phyloP scores from a whole-genome alignment of 2,888 invertebrate species.

The Sycophila texana region DNA sequence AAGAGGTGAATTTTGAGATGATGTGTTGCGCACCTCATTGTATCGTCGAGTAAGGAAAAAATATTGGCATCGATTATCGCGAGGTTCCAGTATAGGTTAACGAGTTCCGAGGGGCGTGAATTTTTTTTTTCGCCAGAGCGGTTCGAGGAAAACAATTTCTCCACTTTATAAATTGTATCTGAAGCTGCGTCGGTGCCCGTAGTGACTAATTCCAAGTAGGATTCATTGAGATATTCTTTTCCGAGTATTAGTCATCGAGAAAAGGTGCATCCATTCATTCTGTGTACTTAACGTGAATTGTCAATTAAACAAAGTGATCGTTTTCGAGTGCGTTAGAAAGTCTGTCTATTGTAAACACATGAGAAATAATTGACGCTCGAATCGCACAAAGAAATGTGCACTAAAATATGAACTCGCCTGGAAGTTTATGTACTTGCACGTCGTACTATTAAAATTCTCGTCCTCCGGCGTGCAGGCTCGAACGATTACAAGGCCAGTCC shows the following conservation, averaged over 20 bases:
- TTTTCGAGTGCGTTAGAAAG: no score
- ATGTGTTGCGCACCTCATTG: not conserved
- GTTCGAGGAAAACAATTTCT: slow-evolving; percentile 36
- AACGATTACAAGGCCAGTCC: not conserved
- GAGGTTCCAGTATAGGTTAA: no score
- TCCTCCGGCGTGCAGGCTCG: no score
- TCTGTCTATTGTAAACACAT: no score
- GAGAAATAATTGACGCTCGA: not conserved
- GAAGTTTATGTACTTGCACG: not conserved
- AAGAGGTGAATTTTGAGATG: not conserved
- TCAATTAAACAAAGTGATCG: no score
- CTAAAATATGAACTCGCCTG: no score
- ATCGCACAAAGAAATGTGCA: not conserved
- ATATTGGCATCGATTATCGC: not conserved
- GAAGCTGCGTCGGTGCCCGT: not conserved
- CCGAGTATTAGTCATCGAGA: slow-evolving; percentile 40
- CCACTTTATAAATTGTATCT: slow-evolving; percentile 40
- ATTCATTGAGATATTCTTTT: slow-evolving; percentile 47
- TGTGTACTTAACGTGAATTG: no score
- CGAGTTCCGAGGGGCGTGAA: not conserved
- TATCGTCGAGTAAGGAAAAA: not conserved
- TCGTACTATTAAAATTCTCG: not conserved
- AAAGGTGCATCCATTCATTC: slow-evolving; percentile 6
- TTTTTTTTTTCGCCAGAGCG: not conserved
- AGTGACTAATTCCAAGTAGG: slow-evolving; percentile 35